Percentiles rank a stretch among this genome's conserved stretches.
Evolutionary conservation across 2,888 invertebrate species (phyloP).

Genomic region (Drosophila birchii): DNA sequence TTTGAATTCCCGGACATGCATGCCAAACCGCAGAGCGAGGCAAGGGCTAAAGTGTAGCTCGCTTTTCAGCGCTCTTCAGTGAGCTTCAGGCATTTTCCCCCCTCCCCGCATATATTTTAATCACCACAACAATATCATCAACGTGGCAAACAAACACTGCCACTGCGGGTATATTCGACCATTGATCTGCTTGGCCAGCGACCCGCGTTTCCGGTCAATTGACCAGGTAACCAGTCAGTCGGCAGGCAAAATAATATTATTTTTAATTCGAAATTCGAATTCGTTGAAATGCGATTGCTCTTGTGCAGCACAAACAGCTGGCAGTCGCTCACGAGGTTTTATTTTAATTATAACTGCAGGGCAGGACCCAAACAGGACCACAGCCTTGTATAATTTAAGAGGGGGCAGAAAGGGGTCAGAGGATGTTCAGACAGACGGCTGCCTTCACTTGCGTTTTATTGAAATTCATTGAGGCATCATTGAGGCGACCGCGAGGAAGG

Average conservation of each 20-base stretch:
- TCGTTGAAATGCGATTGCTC: conserved; percentile 35
- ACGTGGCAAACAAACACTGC: conserved; percentile 3
- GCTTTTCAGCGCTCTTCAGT: conserved; percentile 21
- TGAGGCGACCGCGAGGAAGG: neutral
- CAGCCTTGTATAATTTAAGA: conserved; percentile 9
- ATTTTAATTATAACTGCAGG: conserved; percentile 69
- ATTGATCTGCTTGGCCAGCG: neutral
- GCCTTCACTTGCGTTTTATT: conserved; percentile 50
- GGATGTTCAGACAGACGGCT: conserved; percentile 32
- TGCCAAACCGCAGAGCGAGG: conserved; percentile 8
- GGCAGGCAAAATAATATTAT: conserved; percentile 15
- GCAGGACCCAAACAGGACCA: conserved; percentile 18
- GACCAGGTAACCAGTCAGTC: conserved; percentile 16
- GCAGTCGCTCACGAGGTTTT: conserved; percentile 38
- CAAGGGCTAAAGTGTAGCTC: conserved; percentile 5
- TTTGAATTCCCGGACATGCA: conserved; percentile 16
- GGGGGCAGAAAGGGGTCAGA: conserved; percentile 12
- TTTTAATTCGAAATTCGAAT: conserved; percentile 11
- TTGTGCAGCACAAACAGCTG: conserved; percentile 34
- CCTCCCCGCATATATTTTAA: conserved; percentile 38
- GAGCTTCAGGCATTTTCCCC: conserved; percentile 16
- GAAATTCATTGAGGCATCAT: conserved; percentile 37
- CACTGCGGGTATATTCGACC: conserved; percentile 11
- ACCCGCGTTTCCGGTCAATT: conserved; percentile 1
- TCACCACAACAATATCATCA: conserved; percentile 51